Evolutionary conservation across 1,140 invertebrate genomes (phyloP), one percentile per base, ranked within the genome.

Genomic region (Ceratitis capitata): DNA sequence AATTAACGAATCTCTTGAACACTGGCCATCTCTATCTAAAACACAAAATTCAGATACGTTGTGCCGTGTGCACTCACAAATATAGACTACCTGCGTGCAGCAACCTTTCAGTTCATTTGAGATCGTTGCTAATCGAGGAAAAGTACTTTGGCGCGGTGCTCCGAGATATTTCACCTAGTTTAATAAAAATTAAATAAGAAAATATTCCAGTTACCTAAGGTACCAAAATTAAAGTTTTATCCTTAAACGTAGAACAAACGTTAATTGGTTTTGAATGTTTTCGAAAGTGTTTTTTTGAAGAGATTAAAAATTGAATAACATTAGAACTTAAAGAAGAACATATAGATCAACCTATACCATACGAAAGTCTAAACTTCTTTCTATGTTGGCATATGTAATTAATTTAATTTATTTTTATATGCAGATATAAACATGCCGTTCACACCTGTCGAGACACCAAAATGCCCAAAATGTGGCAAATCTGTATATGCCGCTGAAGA

Each of bases 401-500:
- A 74, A 85, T 64, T 69, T 3, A 64, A 47, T 47, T n/a, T 74
- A 84, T 51, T 53, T 84, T 84, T 84, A 56, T 64, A 47, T n/a
- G 32, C 56, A 84, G 82, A 82, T 83, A 64, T 29, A 85, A 97
- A 95, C 94, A 98, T 98, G 97, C 98, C 98, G 95, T 99, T 98
- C 96, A 98, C 98, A 94, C 96, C 98, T 91, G 95, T 96, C 89
- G 97, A 98, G 92, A 96, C 98, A 93, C 96, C 97, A 88, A 99
- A 99, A 93, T 99, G 99, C 95, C 98, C 98, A 87, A 98, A 98
- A 93, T 99, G 99, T 95, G 95, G 96, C 92, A 99, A 99, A 94
- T 97, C 98, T 85, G 99, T 99, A 61, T 99, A 99, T 93, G 98
- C 98, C 87, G 99, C 99, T 84, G 99, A 99, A 93, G 98, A 99